A percentile compares a stretch with the other conserved stretches of the same genome.
These are phyloP conservation scores for Oscheius myriophilus DNA, from an alignment of 2,888 invertebrate genomes.

Conservation along the genomic window DNA sequence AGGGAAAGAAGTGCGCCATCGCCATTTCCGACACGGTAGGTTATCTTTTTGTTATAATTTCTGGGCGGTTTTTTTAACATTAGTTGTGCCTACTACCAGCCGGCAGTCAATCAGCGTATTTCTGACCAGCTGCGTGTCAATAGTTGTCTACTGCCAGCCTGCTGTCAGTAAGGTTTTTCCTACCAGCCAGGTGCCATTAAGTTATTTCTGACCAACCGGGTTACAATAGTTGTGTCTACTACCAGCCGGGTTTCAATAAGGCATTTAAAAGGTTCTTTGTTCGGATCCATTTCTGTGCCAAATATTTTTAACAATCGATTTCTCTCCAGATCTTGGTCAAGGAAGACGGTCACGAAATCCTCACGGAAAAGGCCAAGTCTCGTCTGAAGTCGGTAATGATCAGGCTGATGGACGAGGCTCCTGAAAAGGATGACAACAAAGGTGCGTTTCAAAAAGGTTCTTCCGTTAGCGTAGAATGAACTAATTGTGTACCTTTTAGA, in stretches of 20 bases:
- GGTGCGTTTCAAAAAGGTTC: too few relatives aligned
- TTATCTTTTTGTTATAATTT: slow-evolving; percentile 72
- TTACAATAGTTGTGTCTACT: too few relatives aligned
- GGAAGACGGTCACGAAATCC: slow-evolving; percentile 66
- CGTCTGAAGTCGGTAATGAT: slow-evolving; percentile 57
- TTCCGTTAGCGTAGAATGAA: not conserved
- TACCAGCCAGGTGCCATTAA: too few relatives aligned
- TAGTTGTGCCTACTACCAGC: too few relatives aligned
- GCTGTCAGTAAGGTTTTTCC: too few relatives aligned
- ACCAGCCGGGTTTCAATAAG: too few relatives aligned
- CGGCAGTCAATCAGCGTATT: too few relatives aligned
- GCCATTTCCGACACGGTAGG: slow-evolving; percentile 97
- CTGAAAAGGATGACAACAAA: slow-evolving; percentile 33
- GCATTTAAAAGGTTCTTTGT: too few relatives aligned
- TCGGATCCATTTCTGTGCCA: not conserved
- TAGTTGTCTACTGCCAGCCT: too few relatives aligned
- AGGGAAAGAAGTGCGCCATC: slow-evolving; percentile 85
- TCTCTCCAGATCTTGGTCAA: slow-evolving; percentile 40
- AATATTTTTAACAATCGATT: not conserved
- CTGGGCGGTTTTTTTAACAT: not conserved
- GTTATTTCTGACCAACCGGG: too few relatives aligned
- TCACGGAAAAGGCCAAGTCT: slow-evolving; percentile 82
- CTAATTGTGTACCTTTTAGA: slow-evolving; percentile 71
- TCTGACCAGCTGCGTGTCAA: too few relatives aligned
- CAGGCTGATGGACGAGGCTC: slow-evolving; percentile 48